These are phyloP conservation scores for Spea multiplicata DNA, from an alignment of 2,113 vertebrate species.

Conservation along the genomic window DNA sequence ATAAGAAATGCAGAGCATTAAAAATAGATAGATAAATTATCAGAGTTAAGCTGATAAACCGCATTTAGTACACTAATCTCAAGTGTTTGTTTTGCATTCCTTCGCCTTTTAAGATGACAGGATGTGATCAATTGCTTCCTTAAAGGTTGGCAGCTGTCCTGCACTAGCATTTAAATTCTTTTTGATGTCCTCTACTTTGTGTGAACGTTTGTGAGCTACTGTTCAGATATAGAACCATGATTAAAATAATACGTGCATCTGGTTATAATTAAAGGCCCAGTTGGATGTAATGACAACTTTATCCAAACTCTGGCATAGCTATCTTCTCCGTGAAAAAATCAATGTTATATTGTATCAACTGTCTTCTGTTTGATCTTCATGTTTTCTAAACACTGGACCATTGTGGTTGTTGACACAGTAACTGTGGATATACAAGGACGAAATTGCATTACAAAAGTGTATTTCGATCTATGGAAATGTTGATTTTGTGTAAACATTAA, in stretches of 20 bases:
- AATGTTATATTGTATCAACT: conserved; percentile 37
- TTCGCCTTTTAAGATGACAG: conserved; percentile 76
- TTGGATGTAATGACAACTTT: conserved; percentile 73
- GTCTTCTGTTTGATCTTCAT: conserved; percentile 29
- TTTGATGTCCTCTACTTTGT: conserved; percentile 76
- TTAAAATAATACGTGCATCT: conserved; percentile 81
- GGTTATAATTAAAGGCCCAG: conserved; percentile 76
- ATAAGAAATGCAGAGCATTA: conserved; percentile 64
- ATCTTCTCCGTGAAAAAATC: conserved; percentile 64
- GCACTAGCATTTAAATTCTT: conserved; percentile 67
- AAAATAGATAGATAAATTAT: conserved; percentile 73
- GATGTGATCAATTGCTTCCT: conserved; percentile 78
- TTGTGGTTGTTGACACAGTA: conserved; percentile 28
- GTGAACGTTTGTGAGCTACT: conserved; percentile 72
- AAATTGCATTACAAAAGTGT: background rate
- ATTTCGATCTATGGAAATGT: too few relatives aligned
- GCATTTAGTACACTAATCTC: conserved; percentile 69
- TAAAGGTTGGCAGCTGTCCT: conserved; percentile 73
- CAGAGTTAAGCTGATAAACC: conserved; percentile 64
- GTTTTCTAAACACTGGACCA: conserved; percentile 34
- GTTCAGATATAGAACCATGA: conserved; percentile 73
- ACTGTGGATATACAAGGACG: background rate
- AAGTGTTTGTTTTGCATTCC: conserved; percentile 75
- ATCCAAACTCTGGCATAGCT: conserved; percentile 59
- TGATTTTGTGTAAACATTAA: too few relatives aligned